Base-by-base conservation (phyloP, 1,140 invertebrate genomes). In the Augochlora pura region DNA sequence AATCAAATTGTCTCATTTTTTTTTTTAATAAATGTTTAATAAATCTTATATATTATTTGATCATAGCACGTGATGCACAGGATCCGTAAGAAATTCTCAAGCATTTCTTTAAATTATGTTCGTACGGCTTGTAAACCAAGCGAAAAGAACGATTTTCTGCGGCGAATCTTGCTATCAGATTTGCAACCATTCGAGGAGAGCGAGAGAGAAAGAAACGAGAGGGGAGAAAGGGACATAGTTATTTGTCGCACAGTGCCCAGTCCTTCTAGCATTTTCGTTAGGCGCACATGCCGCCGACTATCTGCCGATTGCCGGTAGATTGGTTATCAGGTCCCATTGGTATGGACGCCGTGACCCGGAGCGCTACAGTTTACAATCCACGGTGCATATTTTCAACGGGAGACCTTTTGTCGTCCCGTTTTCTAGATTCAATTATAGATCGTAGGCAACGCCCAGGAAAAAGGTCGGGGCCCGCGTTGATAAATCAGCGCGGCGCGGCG, bases 401-500 rank as follows among this genome's bases (percentile, higher is more conserved):
- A 42, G 39, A 32, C 63, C 38, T 77, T 80, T 68, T 18, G 62
- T 75, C 25, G 25, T 60, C 63, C 12, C 38, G 52, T 85, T 83
- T 86, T 64, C 57, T 63, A 88, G 83, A 88, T 88, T 88, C 77
- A 86, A 88, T 88, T 88, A 88, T 88, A 88, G 86, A 87, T 87
- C 60, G 32, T 73, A 71, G 71, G 54, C 32, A 52, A 49, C 27
- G 77, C 38, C 59, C 39, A 21, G 54, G 57, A 83, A 83, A 76
- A 80, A 67, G 78, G 78, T 80, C 49, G 39, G 39, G 57, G 3
- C 54, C 54, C 23, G 23, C 46, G 54, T 23, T 75, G 74, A 76
- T 81, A 73, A 59, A 84, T 84, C 81, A 67, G 49, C 60, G 62
- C 38, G 25, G 65, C 71, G 42, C 38, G 25, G 65, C 71, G 42